These are phyloP conservation scores for Troilus luridus DNA, from an alignment of 2,888 invertebrate species.

Conservation along the genomic window DNA sequence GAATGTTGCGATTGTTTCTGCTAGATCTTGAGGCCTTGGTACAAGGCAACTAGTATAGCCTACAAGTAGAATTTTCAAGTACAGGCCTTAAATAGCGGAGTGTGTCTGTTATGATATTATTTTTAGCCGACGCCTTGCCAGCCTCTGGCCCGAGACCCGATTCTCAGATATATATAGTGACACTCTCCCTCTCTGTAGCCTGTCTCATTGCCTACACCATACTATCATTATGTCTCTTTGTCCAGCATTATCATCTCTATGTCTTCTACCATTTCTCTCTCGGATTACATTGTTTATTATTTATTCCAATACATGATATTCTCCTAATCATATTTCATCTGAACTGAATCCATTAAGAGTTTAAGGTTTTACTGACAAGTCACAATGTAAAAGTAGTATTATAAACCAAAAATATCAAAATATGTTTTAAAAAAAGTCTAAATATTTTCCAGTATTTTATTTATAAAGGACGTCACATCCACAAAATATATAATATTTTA, in stretches of 20 bases:
- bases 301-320: too few relatives aligned
- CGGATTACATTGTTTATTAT: too few relatives aligned
- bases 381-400: too few relatives aligned
- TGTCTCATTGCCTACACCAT: conserved; percentile 26
- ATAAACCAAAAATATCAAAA: too few relatives aligned
- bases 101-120: conserved; percentile 59
- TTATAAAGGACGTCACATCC: too few relatives aligned
- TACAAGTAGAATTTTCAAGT: conserved; percentile 52
- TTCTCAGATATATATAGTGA: conserved; percentile 33
- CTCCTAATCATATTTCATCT: not conserved
- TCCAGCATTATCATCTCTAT: not conserved
- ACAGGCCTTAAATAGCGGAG: conserved; percentile 54
- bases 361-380: too few relatives aligned
- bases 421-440: too few relatives aligned
- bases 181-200: conserved; percentile 36
- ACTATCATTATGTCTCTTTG: conserved; percentile 20
- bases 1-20: not conserved
- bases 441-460: too few relatives aligned
- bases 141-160: conserved; percentile 33
- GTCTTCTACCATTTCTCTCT: not conserved
- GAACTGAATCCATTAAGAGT: too few relatives aligned
- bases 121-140: conserved; percentile 48
- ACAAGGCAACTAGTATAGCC: not conserved
- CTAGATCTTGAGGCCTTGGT: not conserved
- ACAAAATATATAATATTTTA: too few relatives aligned